Conservation (phyloP, 2,888 invertebrate genomes). For the Uloborus plumipes region DNA sequence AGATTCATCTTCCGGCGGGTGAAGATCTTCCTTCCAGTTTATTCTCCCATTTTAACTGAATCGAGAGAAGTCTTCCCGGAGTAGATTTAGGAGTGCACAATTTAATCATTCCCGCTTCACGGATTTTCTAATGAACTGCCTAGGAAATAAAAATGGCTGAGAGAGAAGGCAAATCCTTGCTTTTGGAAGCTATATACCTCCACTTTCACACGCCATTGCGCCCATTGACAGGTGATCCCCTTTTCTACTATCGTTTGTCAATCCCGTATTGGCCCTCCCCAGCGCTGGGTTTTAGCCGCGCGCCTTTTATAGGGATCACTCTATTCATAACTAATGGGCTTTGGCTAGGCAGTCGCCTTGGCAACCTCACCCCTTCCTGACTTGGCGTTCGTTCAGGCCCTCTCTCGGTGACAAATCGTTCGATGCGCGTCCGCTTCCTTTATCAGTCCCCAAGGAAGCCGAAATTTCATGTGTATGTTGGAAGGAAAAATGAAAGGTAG, state of each 20-base stretch:
- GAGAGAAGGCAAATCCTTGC: neutral
- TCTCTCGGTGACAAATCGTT: constrained; percentile 48
- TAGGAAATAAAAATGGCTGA: neutral
- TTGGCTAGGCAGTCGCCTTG: constrained; percentile 42
- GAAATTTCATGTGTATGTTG: constrained; percentile 12
- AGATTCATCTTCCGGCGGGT: neutral
- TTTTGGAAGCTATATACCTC: constrained; percentile 8
- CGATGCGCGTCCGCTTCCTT: constrained; percentile 2
- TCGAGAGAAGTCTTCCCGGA: too few species aligned
- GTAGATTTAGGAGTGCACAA: constrained; percentile 1
- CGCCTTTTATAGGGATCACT: constrained; percentile 41
- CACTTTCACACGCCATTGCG: constrained; percentile 59
- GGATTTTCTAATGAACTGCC: constrained; percentile 48
- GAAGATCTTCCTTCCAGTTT: constrained; percentile 7
- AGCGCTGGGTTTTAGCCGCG: constrained; percentile 22
- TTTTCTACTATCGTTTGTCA: constrained; percentile 51
- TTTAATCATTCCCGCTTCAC: constrained; percentile 51
- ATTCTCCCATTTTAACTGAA: neutral
- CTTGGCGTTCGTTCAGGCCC: constrained; percentile 17
- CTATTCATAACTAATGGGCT: constrained; percentile 58
- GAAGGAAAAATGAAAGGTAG: neutral
- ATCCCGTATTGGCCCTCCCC: constrained; percentile 29
- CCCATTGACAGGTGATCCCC: constrained; percentile 44
- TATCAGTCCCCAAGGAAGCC: constrained; percentile 29
- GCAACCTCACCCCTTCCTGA: constrained; percentile 25